Evolutionary conservation across 92 coral and sea anemone genomes (phyloP).

Genomic region (Porites rus): DNA sequence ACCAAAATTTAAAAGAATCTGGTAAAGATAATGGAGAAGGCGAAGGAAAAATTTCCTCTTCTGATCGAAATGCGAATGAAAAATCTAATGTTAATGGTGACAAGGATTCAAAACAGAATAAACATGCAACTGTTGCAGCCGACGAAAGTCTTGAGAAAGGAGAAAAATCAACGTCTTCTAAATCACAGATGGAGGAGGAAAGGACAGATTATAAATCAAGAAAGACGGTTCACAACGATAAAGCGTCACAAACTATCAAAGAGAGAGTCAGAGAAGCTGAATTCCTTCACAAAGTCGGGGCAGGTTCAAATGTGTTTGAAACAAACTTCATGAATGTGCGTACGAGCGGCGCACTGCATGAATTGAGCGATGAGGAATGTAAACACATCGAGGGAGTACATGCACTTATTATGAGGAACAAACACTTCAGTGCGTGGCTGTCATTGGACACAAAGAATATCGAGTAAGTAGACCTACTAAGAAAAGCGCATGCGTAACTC

Average conservation of each 20-base stretch:
- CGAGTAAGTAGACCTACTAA: constrained; percentile 67
- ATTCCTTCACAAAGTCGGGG: constrained; percentile 17
- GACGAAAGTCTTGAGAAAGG: neutral
- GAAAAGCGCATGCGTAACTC: too few species aligned
- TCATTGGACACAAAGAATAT: constrained; percentile 76
- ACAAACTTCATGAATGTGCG: constrained; percentile 43
- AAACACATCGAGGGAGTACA: constrained; percentile 59
- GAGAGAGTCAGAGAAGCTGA: constrained; percentile 21
- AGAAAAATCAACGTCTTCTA: neutral
- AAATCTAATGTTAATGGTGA: neutral
- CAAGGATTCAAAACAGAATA: neutral
- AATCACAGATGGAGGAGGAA: neutral
- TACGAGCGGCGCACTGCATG: constrained; percentile 50
- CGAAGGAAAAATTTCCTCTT: neutral
- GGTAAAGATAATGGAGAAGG: neutral
- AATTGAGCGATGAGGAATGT: constrained; percentile 65
- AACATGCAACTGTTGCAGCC: neutral
- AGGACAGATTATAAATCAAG: neutral
- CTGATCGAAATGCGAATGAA: neutral
- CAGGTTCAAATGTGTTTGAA: constrained; percentile 50
- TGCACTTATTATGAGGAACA: constrained; percentile 49
- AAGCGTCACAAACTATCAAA: constrained; percentile 11
- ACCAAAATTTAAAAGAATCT: neutral
- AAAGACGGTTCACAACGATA: neutral
- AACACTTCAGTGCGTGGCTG: constrained; percentile 80